Evolutionary conservation across 2,113 vertebrate species (phyloP).

Genomic region (Peromyscus polionotus): DNA sequence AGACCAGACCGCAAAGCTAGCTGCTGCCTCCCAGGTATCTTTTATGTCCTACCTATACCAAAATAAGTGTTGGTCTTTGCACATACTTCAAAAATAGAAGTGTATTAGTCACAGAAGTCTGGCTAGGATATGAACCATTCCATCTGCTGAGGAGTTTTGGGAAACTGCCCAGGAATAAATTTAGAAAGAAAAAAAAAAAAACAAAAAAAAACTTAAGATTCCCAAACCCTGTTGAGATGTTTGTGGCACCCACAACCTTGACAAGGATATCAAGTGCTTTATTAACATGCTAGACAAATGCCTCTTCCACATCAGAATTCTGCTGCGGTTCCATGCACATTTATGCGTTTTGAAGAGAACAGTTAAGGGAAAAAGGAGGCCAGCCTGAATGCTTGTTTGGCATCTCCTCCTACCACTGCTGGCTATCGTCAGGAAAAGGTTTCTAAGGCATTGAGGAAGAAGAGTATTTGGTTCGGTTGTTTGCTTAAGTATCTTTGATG

Average conservation of each 20-base stretch:
- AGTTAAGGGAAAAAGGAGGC: background rate
- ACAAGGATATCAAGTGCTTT: background rate
- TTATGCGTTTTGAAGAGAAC: background rate
- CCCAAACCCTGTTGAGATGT: background rate
- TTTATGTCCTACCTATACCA: background rate
- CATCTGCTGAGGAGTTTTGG: conserved; percentile 33
- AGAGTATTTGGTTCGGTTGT: background rate
- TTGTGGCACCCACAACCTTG: background rate
- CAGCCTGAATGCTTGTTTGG: background rate
- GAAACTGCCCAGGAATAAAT: conserved; percentile 39
- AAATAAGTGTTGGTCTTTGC: conserved; percentile 11
- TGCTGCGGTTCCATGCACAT: no score
- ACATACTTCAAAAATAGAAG: conserved; percentile 54
- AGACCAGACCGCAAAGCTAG: background rate
- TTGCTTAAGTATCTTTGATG: background rate
- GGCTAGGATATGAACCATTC: background rate
- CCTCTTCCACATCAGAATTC: background rate
- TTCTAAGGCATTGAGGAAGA: background rate
- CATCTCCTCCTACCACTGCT: background rate
- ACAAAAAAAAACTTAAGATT: background rate
- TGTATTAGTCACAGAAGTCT: conserved; percentile 53
- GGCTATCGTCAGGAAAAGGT: background rate
- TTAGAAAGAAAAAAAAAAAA: background rate
- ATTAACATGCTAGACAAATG: background rate
- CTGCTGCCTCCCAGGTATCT: background rate